Percentiles rank a stretch among this genome's conserved stretches.
Conservation (phyloP, 2,888 invertebrate species). For the Seira musarum region DNA sequence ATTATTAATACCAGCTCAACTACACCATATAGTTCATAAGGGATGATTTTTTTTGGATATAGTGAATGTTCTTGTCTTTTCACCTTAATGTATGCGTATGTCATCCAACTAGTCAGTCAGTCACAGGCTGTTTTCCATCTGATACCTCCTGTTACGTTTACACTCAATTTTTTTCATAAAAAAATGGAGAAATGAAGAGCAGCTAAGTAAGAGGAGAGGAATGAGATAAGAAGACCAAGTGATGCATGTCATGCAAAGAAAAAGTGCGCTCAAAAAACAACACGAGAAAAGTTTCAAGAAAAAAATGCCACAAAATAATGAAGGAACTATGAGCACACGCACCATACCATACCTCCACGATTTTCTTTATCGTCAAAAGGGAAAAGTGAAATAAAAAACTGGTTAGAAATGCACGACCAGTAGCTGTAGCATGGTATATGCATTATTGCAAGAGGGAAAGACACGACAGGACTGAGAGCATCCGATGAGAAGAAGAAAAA, state of each 20-base stretch:
- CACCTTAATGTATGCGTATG: constrained; percentile 25
- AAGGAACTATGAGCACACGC: constrained; percentile 4
- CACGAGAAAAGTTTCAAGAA: constrained; percentile 19
- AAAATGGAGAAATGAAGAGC: constrained; percentile 6
- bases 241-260: constrained; percentile 45
- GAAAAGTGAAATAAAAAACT: constrained; percentile 64
- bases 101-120: constrained; percentile 26
- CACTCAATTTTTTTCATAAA: constrained; percentile 1
- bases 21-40: constrained; percentile 34
- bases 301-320: constrained; percentile 20
- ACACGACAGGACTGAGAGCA: constrained; percentile 33
- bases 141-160: constrained; percentile 15
- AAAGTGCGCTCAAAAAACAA: constrained; percentile 32
- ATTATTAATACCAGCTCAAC: constrained; percentile 48
- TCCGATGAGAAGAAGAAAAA: constrained; percentile 51
- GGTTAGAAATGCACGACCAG: constrained; percentile 69
- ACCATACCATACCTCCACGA: constrained; percentile 24
- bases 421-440: constrained; percentile 44
- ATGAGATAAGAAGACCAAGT: constrained; percentile 33
- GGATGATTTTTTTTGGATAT: neutral
- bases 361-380: constrained; percentile 1
- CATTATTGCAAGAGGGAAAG: constrained; percentile 48
- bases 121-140: constrained; percentile 15
- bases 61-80: constrained; percentile 14
- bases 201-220: neutral